Evolutionary conservation across 2,797 vertebrate species (phyloP), one percentile per base, ranked within the genome.

Genomic region (Channa striata): DNA sequence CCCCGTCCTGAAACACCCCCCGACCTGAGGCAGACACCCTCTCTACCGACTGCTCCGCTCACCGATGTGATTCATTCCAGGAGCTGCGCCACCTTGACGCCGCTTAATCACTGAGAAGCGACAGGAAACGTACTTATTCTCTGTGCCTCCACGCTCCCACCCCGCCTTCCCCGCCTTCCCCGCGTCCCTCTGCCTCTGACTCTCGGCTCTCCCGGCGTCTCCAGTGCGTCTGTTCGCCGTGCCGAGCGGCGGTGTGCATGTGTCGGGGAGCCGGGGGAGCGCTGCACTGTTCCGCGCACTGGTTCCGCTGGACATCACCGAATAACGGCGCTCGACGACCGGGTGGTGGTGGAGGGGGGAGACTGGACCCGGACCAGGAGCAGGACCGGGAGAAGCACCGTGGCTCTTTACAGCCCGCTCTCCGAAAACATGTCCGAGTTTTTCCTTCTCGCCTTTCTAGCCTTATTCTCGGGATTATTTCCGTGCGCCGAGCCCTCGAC

Each of bases 361-460:
- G 88, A 81, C 81, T 74, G 87, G 88, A 87, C 75, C 80, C 63
- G 90, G 86, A 88, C 62, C 72, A 23, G 76, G 81, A 89, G 47
- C 82, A 73, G 89, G 88, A 90, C 76, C 80, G 48, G 89, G 87
- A 87, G 92, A 90, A 89, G 92, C 89, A 76, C 88, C 79, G 92
- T 68, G 93, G 93, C 92, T 89, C 81, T 85, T 70, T 58, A 49
- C 3, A 87, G 89, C 90, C 91, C 88, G 89, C 89, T 91, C 90
- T 90, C 93, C 87, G 90, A 83, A 89, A 94, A 80, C 90, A 95
- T 95, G 94, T 91, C 90, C 90, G 93, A 92, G 78, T 91, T 93
- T 82, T 89, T 93, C 52, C 87, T 94, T 39, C 85, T 93, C 88
- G 91, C 85, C 80, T 85, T 92, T 64, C 85, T 94, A 59, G 85